Base-by-base conservation (phyloP, 2,113 vertebrate genomes). In the Neolamprologus sp. region DNA sequence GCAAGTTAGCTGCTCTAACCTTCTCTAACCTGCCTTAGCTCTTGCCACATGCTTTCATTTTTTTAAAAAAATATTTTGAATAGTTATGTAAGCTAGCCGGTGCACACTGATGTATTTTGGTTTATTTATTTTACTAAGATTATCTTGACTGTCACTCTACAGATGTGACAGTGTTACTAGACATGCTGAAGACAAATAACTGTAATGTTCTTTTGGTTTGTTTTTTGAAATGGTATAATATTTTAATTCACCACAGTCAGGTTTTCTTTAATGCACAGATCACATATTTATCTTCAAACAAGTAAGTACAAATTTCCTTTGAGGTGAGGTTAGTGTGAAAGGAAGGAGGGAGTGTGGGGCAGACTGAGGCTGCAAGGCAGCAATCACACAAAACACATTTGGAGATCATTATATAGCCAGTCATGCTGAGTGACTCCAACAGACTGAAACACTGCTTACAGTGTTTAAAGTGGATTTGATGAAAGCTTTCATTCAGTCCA, bases 301-400 rank as follows among this genome's bases (percentile, higher is more conserved):
- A 86, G 79, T 82, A 40, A 71, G 82, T 40, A 82, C 55, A 85
- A 45, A 89, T 86, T 90, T 86, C 73, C 80, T 84, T 51, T 63
- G 54, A 80, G 65, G 83, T 88, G n/a, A 60, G 26, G 81, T 40
- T 79, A 71, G 87, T 54, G 87, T 73, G 63, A 71, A 84, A 42
- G 37, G 49, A 65, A 60, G 31, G 71, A 13, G 26, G 73, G 23
- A 14, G 37, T 7, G 19, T 6, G 80, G 58, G 45, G 21, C 19
- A 19, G 79, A 40, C n/a, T 2, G 37, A 45, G 68, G 86, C 85
- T 85, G 80, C 45, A 45, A 75, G 84, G 90, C 71, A 89, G 57
- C 58, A 93, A 93, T 94, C 89, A 93, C 92, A 94, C 91, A 89
- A 90, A 93, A 94, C 93, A 95, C 94, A 95, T 95, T 95, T 95